Conservation (phyloP, 1,140 invertebrate species). For the Apis mellifera region Amel_HAv3.1 CM009941.2:5520001-5520500, state of each 20-base stretch:
- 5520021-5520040: neutral
- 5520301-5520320: slow-evolving; percentile 1
- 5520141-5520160: slow-evolving; percentile 64
- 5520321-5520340: neutral
- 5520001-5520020: no score
- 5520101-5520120: slow-evolving; percentile 57
- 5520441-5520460: no score
- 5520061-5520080: slow-evolving; percentile 27
- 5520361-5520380: neutral
- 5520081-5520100: slow-evolving; percentile 37
- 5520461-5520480: neutral
- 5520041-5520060: slow-evolving; percentile 22
- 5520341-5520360: neutral
- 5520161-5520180: slow-evolving; percentile 54
- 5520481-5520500: neutral
- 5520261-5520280: slow-evolving; percentile 58
- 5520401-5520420: no score
- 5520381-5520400: neutral
- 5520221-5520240: slow-evolving; percentile 59
- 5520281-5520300: slow-evolving; percentile 39
- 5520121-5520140: slow-evolving; percentile 54
- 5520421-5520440: no score
- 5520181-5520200: slow-evolving; percentile 55
- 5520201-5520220: slow-evolving; percentile 58
- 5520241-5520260: slow-evolving; percentile 62